A percentile compares a stretch with the other conserved stretches of the same genome.
Conservation (phyloP, 2,113 vertebrate genomes). For the Gallinago paraguaiae region DNA sequence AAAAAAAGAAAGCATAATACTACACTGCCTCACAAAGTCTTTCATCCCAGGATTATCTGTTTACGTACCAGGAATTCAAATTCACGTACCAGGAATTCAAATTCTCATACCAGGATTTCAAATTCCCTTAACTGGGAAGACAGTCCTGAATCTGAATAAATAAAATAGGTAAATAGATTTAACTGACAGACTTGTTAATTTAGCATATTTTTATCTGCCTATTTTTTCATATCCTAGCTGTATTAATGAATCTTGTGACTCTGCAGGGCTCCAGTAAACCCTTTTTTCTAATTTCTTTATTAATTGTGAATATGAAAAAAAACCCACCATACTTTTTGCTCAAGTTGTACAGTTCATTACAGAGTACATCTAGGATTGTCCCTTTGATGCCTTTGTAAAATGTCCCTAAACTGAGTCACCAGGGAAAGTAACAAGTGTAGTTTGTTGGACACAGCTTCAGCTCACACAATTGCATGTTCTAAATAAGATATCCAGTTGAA, state of each 20-base stretch:
- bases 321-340: background rate
- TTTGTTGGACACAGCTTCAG: background rate
- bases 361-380: background rate
- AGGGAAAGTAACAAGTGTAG: background rate
- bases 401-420: background rate
- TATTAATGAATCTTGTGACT: background rate
- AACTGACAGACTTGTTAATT: background rate
- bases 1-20: background rate
- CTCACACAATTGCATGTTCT: background rate
- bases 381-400: background rate
- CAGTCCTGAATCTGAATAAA: background rate
- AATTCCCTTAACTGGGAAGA: background rate
- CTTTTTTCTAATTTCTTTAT: background rate
- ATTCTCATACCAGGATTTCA: background rate
- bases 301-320: background rate
- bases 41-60: background rate
- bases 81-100: background rate
- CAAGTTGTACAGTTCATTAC: background rate
- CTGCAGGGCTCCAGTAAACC: background rate
- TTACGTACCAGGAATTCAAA: background rate
- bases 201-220: background rate
- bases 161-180: background rate
- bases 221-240: background rate
- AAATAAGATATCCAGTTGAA: background rate
- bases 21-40: background rate